A percentile compares a stretch with the other conserved stretches of the same genome.
These are phyloP conservation scores for Muscicapa adusta DNA, from an alignment of 2,113 vertebrate genomes.

Conservation along the genomic window DNA sequence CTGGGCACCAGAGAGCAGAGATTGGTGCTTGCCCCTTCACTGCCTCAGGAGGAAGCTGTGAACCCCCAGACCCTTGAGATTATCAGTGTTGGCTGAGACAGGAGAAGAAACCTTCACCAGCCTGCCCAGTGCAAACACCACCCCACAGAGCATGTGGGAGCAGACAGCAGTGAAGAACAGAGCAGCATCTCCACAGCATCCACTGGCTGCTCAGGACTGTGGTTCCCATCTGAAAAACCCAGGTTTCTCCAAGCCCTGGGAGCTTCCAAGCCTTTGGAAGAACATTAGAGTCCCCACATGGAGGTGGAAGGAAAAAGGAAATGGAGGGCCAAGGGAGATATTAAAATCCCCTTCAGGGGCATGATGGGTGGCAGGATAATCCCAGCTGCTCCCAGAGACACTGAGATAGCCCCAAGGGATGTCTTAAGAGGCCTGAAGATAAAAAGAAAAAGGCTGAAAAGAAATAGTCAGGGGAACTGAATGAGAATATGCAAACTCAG, in stretches of 20 bases:
- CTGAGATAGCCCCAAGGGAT: background rate
- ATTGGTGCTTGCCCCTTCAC: too few species aligned
- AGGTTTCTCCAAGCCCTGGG: background rate
- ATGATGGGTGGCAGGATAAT: background rate
- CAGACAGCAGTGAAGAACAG: background rate
- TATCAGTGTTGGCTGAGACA: fast-evolving
- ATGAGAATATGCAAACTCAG: constrained; percentile 53
- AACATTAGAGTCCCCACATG: background rate
- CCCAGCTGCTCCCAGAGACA: background rate
- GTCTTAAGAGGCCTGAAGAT: background rate
- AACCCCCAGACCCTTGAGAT: background rate
- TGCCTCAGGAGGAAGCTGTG: background rate
- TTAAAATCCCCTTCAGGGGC: background rate
- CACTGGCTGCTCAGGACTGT: background rate
- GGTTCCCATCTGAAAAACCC: background rate
- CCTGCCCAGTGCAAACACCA: background rate
- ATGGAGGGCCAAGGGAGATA: background rate
- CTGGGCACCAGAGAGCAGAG: background rate
- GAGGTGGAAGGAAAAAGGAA: background rate
- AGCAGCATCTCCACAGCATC: background rate
- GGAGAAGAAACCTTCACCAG: background rate
- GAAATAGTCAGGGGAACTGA: background rate
- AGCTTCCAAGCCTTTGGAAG: background rate
- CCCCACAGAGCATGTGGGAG: background rate
- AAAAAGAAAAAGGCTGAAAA: constrained; percentile 25